Conservation (phyloP, 2,888 invertebrate species). For the Orthosia cruda region DNA sequence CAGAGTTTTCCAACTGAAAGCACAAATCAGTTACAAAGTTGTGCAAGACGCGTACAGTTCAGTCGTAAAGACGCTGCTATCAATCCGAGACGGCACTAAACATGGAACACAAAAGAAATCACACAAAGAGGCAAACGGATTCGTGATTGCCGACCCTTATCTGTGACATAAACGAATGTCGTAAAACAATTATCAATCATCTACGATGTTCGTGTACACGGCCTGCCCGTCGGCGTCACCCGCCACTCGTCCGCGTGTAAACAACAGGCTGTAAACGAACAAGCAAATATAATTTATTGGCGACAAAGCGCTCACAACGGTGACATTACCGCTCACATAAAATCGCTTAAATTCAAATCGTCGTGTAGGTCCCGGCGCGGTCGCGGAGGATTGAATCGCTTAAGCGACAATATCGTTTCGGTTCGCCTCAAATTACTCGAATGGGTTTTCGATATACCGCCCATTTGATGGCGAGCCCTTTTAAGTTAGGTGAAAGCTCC, state of each 20-base stretch:
- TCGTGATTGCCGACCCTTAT: slow-evolving; percentile 65
- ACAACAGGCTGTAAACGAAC: slow-evolving; percentile 61
- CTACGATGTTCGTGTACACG: slow-evolving; percentile 62
- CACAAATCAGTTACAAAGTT: slow-evolving; percentile 64
- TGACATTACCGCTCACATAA: slow-evolving; percentile 74
- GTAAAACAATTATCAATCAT: slow-evolving; percentile 71
- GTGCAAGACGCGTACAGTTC: slow-evolving; percentile 57
- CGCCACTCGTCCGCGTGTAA: slow-evolving; percentile 49
- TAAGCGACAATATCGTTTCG: slow-evolving; percentile 87
- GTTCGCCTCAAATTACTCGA: slow-evolving; percentile 88
- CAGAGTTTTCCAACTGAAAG: slow-evolving; percentile 31
- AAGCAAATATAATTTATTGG: slow-evolving; percentile 68
- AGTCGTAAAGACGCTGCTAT: slow-evolving; percentile 66
- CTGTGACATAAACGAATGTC: slow-evolving; percentile 68
- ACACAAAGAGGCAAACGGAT: slow-evolving; percentile 58
- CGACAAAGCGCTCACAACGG: slow-evolving; percentile 65
- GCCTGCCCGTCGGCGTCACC: slow-evolving; percentile 8
- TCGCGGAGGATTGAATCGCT: slow-evolving; percentile 87
- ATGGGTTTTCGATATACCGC: slow-evolving; percentile 88
- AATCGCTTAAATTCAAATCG: slow-evolving; percentile 85
- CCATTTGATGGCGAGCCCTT: slow-evolving; percentile 81
- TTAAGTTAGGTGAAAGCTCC: slow-evolving; percentile 79
- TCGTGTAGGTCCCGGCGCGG: slow-evolving; percentile 82
- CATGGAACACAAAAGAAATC: slow-evolving; percentile 62
- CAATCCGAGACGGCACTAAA: slow-evolving; percentile 66